phyloP scores from a whole-genome alignment of 2,113 vertebrate genomes.

The Chionomys nivalis region DNA sequence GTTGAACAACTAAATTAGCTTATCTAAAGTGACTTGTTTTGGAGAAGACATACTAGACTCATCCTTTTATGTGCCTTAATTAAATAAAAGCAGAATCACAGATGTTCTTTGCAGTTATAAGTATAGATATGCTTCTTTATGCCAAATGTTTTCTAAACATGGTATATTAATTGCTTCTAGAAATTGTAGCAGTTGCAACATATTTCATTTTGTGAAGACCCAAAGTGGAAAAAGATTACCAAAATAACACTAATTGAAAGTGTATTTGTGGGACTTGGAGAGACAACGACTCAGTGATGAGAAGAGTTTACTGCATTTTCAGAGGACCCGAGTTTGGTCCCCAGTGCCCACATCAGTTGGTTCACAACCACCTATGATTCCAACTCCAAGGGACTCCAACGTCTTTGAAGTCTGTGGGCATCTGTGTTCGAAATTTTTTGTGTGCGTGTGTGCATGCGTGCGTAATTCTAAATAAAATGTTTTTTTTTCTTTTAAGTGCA shows the following conservation, averaged over 20 bases:
- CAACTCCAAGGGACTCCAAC: background rate
- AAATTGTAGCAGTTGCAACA: background rate
- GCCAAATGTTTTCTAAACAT: conserved; percentile 50
- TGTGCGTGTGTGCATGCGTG: no score
- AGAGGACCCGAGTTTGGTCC: background rate
- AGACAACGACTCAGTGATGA: background rate
- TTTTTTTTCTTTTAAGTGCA: background rate
- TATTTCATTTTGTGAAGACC: background rate
- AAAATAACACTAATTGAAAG: background rate
- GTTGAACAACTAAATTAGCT: background rate
- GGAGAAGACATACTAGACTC: conserved; percentile 1
- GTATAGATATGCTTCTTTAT: conserved; percentile 23
- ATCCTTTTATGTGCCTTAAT: conserved; percentile 1
- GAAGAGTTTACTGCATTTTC: no score
- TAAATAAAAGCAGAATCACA: conserved; percentile 39
- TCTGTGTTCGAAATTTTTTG: background rate
- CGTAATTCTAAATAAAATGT: background rate
- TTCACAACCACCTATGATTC: background rate
- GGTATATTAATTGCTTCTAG: conserved; percentile 8
- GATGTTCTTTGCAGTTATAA: conserved; percentile 13
- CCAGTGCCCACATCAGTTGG: background rate
- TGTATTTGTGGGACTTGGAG: background rate
- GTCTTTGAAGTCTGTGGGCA: background rate
- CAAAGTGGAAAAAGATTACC: background rate
- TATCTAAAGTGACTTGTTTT: conserved; percentile 36